Evolutionary conservation across 2,888 invertebrate genomes (phyloP).

Genomic region (Drosophila gaucha): DNA sequence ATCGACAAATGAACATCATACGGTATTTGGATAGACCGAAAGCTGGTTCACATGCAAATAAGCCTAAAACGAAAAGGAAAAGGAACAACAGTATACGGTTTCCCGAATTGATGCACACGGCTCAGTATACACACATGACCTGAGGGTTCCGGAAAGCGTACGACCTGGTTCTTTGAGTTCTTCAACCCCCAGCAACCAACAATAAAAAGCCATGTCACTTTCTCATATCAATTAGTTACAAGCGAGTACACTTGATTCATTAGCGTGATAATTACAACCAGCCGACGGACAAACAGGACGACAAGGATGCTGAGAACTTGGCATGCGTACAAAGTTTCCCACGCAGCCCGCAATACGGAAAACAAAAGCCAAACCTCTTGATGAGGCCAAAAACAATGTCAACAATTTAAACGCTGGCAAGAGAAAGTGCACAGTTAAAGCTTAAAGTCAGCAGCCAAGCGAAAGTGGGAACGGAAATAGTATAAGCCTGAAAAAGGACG

Average conservation of each 20-base stretch:
- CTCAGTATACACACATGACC: slow-evolving; percentile 34
- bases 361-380: slow-evolving; percentile 35
- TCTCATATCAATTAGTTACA: slow-evolving; percentile 79
- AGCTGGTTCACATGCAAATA: slow-evolving; percentile 61
- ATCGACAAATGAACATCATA: not conserved
- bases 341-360: slow-evolving; percentile 38
- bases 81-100: not conserved
- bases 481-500: slow-evolving; percentile 9
- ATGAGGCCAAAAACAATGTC: slow-evolving; percentile 60
- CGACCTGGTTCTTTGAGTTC: slow-evolving; percentile 26
- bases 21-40: not conserved
- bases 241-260: slow-evolving; percentile 79
- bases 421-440: slow-evolving; percentile 49
- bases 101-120: slow-evolving; percentile 2
- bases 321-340: slow-evolving; percentile 62
- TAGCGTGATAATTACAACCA: slow-evolving; percentile 78
- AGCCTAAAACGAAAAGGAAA: slow-evolving; percentile 9
- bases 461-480: slow-evolving; percentile 15
- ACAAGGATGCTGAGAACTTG: slow-evolving; percentile 48
- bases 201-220: slow-evolving; percentile 64
- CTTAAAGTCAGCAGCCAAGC: slow-evolving; percentile 40
- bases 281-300: slow-evolving; percentile 31
- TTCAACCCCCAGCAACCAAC: slow-evolving; percentile 50
- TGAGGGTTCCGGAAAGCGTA: slow-evolving; percentile 14
- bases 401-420: slow-evolving; percentile 41